Percentiles rank a stretch among this genome's conserved stretches.
phyloP scores from a whole-genome alignment of 2,888 invertebrate genomes.

The Xestia c-nigrum region DNA sequence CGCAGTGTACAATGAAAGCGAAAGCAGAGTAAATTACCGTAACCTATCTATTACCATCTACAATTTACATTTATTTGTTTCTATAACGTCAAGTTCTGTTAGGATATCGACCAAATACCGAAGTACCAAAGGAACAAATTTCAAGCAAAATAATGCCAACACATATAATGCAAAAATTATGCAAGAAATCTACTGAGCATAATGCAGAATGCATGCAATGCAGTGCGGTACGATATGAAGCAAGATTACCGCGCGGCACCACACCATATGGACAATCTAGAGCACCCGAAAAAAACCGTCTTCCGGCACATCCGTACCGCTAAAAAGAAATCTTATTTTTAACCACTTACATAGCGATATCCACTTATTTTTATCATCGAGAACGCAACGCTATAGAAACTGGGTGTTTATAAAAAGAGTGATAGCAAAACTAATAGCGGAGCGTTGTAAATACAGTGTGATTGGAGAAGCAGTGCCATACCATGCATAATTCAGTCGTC shows the following conservation, averaged over 20 bases:
- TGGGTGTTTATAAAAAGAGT: slow-evolving; percentile 58
- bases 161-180: not conserved
- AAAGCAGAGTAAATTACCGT: slow-evolving; percentile 42
- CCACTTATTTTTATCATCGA: slow-evolving; percentile 69
- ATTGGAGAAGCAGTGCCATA: slow-evolving; percentile 80
- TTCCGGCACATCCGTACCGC: slow-evolving; percentile 48
- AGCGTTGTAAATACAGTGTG: slow-evolving; percentile 72
- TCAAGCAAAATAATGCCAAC: not conserved
- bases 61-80: slow-evolving; percentile 43
- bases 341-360: slow-evolving; percentile 64
- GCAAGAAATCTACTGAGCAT: not conserved
- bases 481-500: slow-evolving; percentile 83
- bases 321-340: slow-evolving; percentile 61
- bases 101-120: slow-evolving; percentile 17
- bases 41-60: slow-evolving; percentile 40
- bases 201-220: slow-evolving; percentile 7
- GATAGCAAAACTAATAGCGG: slow-evolving; percentile 65
- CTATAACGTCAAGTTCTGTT: slow-evolving; percentile 38
- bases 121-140: not conserved
- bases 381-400: slow-evolving; percentile 64
- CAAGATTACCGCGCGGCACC: not conserved
- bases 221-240: not conserved
- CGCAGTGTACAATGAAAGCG: slow-evolving; percentile 45
- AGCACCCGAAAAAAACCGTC: slow-evolving; percentile 37
- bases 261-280: slow-evolving; percentile 41